Evolutionary conservation across 2,113 vertebrate genomes (phyloP), one percentile per base, ranked within the genome.

Genomic region (Rutilus rutilus): DNA sequence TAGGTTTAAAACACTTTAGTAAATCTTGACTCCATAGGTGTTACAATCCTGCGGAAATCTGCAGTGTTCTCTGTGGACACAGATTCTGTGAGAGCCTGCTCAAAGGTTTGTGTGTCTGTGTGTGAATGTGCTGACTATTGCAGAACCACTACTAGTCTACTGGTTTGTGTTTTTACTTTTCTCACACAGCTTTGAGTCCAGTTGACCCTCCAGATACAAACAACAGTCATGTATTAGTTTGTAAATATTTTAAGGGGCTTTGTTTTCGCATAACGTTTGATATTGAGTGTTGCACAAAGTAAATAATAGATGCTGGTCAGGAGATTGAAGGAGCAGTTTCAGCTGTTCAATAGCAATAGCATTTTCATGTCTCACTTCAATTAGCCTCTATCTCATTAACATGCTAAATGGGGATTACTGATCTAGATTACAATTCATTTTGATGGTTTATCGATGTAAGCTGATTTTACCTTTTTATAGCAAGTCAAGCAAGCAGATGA

Each of bases 401-500:
- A 62, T n/a, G 25, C 83, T 88, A 88, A 93, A 85, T 89, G 87
- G 62, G 45, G 77, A 82, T 89, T 86, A 78, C 92, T 91, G 88
- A 90, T 87, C 79, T 81, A 57, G 89, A 92, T 92, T 90, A 57
- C 54, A 89, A 89, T 91, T 93, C 90, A 90, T 91, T 89, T 88
- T 69, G 45, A 42, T 85, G 69, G 69, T 88, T 89, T 91, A 87
- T 71, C 71, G 87, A 90, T 85, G 88, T 92, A 89, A 91, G 83
- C 84, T 54, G 73, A 88, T 92, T 90, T 50, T 1, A 76, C 59
- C 39, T 84, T 75, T 86, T 54, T 89, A 85, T 81, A 73, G 85
- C 67, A 91, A 92, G 84, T 90, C 86, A 91, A 90, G 86, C 50
- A 88, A 86, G 83, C 86, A 89, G 86, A 91, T 85, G 86, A 91